phyloP scores from a whole-genome alignment of 2,113 vertebrate genomes.

The Cettia cetti region DNA sequence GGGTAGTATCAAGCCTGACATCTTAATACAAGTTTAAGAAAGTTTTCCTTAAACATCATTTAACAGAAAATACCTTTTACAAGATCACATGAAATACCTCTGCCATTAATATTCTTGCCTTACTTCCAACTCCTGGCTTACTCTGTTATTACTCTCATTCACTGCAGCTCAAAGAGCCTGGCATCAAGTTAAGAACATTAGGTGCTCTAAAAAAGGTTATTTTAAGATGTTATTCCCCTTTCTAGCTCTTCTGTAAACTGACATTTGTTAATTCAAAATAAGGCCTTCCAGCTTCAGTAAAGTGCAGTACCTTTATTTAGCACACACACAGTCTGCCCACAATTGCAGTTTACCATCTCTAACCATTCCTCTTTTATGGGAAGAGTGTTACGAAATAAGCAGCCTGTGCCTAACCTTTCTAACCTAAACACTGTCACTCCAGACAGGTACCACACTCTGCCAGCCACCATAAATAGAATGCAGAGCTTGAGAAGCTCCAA shows the following conservation, averaged over 20 bases:
- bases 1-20: not conserved
- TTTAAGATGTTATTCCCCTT: conserved; percentile 20
- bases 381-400: not conserved
- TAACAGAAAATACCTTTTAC: not conserved
- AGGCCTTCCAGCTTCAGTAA: not conserved
- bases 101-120: not conserved
- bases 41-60: not conserved
- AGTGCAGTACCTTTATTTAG: conserved; percentile 16
- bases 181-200: conserved; percentile 26
- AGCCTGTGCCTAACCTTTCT: not conserved
- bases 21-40: not conserved
- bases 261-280: conserved; percentile 1
- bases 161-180: not conserved
- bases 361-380: not conserved
- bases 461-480: not conserved
- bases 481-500: not conserved
- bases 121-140: not conserved
- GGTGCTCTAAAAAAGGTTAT: conserved; percentile 15
- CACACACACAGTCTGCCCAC: not conserved
- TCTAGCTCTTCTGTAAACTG: conserved; percentile 22
- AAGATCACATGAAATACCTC: not conserved
- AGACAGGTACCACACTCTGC: not conserved
- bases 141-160: not conserved
- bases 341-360: not conserved
- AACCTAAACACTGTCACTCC: not conserved